A percentile compares a stretch with the other conserved stretches of the same genome.
Evolutionary conservation across 1,140 invertebrate species (phyloP).

Genomic region (Ladona fulva): DNA sequence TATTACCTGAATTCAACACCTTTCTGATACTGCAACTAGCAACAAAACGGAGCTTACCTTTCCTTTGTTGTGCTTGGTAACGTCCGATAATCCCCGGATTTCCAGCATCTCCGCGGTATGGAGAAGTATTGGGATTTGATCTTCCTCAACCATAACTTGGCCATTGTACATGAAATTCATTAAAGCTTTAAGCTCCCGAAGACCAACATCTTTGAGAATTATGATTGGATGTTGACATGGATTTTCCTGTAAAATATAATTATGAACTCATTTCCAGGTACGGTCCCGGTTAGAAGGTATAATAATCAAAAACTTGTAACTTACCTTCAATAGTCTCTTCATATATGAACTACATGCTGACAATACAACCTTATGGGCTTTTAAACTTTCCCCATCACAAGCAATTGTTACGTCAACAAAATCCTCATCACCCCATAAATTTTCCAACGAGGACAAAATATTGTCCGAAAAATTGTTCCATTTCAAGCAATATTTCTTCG

Average conservation of each 20-base stretch:
- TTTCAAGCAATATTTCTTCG: slow-evolving; percentile 29
- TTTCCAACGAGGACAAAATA: slow-evolving; percentile 35
- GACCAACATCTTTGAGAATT: slow-evolving; percentile 39
- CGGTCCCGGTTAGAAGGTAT: too few relatives aligned
- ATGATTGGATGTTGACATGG: slow-evolving; percentile 42
- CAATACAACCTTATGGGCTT: slow-evolving; percentile 36
- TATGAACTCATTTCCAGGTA: not conserved
- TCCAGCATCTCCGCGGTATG: slow-evolving; percentile 26
- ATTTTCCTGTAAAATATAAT: slow-evolving; percentile 32
- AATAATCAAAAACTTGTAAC: not conserved
- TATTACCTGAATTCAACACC: too few relatives aligned
- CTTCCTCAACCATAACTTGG: slow-evolving; percentile 33
- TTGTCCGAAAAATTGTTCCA: slow-evolving; percentile 39
- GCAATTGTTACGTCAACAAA: slow-evolving; percentile 38
- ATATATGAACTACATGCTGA: slow-evolving; percentile 37
- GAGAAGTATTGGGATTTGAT: slow-evolving; percentile 23
- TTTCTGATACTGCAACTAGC: too few relatives aligned
- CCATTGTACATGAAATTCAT: slow-evolving; percentile 43
- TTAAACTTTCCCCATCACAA: slow-evolving; percentile 34
- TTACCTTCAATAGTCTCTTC: slow-evolving; percentile 27
- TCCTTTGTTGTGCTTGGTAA: slow-evolving; percentile 18
- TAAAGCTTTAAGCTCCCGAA: slow-evolving; percentile 37
- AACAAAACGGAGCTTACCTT: slow-evolving; percentile 12
- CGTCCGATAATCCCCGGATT: slow-evolving; percentile 24
- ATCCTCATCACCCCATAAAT: slow-evolving; percentile 31